phyloP scores from a whole-genome alignment of 2,888 invertebrate genomes.

The Drosophila mettleri region DNA sequence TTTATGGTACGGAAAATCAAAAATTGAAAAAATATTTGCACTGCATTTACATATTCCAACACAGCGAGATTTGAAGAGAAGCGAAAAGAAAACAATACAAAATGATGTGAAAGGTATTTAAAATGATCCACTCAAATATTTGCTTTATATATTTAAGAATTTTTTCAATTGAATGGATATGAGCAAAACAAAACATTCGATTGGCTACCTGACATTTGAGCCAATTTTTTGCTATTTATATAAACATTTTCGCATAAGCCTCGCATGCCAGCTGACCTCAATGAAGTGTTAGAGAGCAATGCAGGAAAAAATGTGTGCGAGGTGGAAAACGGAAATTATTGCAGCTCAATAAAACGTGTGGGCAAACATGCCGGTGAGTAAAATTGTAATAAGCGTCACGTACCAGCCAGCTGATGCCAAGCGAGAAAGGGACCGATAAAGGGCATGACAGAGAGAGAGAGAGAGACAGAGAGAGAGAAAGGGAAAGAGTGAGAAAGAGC shows the following conservation, averaged over 20 bases:
- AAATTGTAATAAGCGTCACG: constrained; percentile 66
- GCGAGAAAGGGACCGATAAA: constrained; percentile 3
- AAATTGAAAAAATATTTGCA: constrained; percentile 53
- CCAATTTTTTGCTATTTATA: background rate
- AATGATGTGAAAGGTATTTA: constrained; percentile 1
- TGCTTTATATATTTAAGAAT: background rate
- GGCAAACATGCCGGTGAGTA: constrained; percentile 46
- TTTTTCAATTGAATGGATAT: background rate
- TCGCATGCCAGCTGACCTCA: constrained; percentile 55
- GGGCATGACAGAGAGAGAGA: background rate
- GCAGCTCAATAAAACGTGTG: constrained; percentile 65
- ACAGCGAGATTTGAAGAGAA: constrained; percentile 7
- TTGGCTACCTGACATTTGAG: background rate
- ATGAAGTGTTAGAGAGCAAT: constrained; percentile 52
- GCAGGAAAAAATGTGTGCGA: constrained; percentile 9
- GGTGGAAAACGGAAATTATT: constrained; percentile 56
- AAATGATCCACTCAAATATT: background rate
- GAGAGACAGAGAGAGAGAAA: constrained; percentile 3
- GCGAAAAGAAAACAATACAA: background rate
- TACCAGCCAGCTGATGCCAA: constrained; percentile 42
- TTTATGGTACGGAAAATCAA: constrained; percentile 49
- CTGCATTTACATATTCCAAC: constrained; percentile 43
- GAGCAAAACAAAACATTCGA: background rate
- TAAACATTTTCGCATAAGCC: constrained; percentile 26
- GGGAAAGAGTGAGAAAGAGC: constrained; percentile 13